These are phyloP conservation scores for human (Homo sapiens) DNA, from an alignment of 2,113 vertebrate genomes.

Conservation along the genomic window GRCh38 chr5:2026001-2026500, in stretches of 20 bases:
- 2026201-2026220: not conserved
- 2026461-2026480: not conserved
- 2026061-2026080: not conserved
- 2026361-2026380: too few species aligned
- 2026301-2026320: not conserved
- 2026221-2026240: not conserved
- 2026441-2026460: accelerated
- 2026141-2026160: not conserved
- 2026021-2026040: not conserved
- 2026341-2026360: not conserved
- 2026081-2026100: not conserved
- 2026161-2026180: too few species aligned
- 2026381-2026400: not conserved
- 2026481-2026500: not conserved
- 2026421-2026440: too few species aligned
- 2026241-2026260: accelerated
- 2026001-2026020: not conserved
- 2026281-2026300: too few species aligned
- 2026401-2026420: not conserved
- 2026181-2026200: not conserved
- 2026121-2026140: not conserved
- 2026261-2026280: not conserved
- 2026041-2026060: not conserved
- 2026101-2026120: not conserved
- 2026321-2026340: not conserved